phyloP scores from a whole-genome alignment of 37 sponge, comb jelly and placozoan genomes.

The Beroe ovata region DNA sequence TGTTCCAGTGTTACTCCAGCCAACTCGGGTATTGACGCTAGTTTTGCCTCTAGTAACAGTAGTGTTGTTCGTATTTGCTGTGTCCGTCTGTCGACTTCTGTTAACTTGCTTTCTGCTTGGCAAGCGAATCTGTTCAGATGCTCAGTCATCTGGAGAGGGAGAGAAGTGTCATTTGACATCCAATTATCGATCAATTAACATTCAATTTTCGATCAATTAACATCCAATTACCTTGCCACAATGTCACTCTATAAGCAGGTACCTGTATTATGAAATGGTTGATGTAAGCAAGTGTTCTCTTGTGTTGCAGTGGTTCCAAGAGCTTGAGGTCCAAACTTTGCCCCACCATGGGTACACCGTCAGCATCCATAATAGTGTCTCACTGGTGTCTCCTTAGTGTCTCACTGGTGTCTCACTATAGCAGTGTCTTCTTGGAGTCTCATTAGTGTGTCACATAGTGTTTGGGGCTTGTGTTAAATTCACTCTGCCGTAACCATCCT shows the following conservation, averaged over 20 bases:
- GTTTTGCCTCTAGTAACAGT: slow-evolving; percentile 43
- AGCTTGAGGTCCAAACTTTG: slow-evolving; percentile 37
- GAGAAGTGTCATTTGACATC: too few species aligned
- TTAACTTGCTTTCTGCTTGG: slow-evolving; percentile 3
- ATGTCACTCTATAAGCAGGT: too few species aligned
- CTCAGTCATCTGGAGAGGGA: slow-evolving; percentile 45
- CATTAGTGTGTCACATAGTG: too few species aligned
- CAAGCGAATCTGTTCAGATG: slow-evolving; percentile 42
- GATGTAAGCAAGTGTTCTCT: slow-evolving; percentile 61
- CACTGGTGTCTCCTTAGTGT: too few species aligned
- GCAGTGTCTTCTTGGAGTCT: too few species aligned
- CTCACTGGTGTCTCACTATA: too few species aligned
- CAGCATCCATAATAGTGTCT: slow-evolving; percentile 41
- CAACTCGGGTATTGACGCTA: slow-evolving; percentile 48
- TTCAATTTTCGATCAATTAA: too few species aligned
- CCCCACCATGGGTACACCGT: slow-evolving; percentile 63
- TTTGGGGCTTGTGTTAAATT: too few species aligned
- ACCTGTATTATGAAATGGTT: slow-evolving; percentile 69
- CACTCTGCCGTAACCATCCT: too few species aligned
- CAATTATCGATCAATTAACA: too few species aligned
- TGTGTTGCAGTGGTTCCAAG: slow-evolving; percentile 64
- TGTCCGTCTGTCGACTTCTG: slow-evolving; percentile 57
- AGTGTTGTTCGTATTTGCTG: slow-evolving; percentile 44
- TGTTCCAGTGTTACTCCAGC: not conserved
- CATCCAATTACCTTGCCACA: too few species aligned